phyloP scores from a whole-genome alignment of 2,797 vertebrate species.

The Diceros bicornis region DNA sequence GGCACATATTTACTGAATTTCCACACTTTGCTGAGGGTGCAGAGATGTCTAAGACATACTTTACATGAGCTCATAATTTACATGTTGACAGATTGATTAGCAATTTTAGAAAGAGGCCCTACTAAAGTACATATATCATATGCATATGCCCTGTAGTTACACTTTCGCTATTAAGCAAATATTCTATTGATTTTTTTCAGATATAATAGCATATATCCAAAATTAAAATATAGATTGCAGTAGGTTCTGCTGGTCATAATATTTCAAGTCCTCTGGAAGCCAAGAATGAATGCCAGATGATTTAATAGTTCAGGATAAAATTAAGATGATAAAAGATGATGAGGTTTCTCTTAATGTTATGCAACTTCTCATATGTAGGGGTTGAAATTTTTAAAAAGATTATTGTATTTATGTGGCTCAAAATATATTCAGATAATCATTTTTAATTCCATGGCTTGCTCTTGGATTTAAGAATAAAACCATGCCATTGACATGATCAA shows the following conservation, averaged over 20 bases:
- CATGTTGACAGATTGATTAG: background rate
- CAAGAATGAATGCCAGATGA: constrained; percentile 46
- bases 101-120: constrained; percentile 33
- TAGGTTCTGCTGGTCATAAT: background rate
- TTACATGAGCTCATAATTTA: constrained; percentile 47
- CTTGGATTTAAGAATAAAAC: constrained; percentile 54
- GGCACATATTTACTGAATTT: background rate
- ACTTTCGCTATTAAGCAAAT: constrained; percentile 42
- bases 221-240: constrained; percentile 65
- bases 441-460: background rate
- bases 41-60: constrained; percentile 9
- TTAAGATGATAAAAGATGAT: constrained; percentile 18
- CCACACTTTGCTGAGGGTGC: background rate
- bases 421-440: constrained; percentile 49
- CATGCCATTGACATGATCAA: background rate
- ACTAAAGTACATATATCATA: constrained; percentile 9
- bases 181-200: constrained; percentile 26
- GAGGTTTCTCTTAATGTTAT: background rate
- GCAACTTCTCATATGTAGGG: background rate
- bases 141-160: background rate
- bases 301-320: constrained; percentile 54
- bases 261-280: constrained; percentile 50
- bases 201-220: constrained; percentile 53
- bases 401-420: background rate
- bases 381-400: background rate